Evolutionary conservation across 92 coral and sea anemone genomes (phyloP), one percentile per base, ranked within the genome.

Genomic region (Ricordea florida): DNA sequence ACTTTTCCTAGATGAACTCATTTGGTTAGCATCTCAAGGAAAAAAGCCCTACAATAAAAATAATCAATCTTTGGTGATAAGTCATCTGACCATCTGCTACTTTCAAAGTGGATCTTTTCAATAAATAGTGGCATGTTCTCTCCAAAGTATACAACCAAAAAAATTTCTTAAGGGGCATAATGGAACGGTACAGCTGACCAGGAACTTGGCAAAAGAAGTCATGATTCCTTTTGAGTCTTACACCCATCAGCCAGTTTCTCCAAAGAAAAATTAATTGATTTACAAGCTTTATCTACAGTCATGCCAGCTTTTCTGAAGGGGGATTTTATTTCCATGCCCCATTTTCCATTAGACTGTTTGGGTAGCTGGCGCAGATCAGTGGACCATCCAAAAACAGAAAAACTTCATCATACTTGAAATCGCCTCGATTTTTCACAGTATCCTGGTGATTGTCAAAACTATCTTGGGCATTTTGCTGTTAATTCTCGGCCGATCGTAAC

Each of bases 291-390:
- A 30, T 74, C 70, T 3, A 26, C 33, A 32, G 70, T 74, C 59
- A 42, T 74, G 28, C 71, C 81, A 1, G 58, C 43, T 74, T 74
- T 74, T 28, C 81, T 74, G 7, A 74, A 36, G 10, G 81, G 81
- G 42, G 35, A 59, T 59, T 74, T 74, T 6, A 40, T 62, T 31
- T 74, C 81, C 18, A 74, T 23, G 33, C 70, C 81, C 72, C 80
- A 74, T 26, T 44, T 32, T 42, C 46, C 35, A 17, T 49, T 38
- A 1, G 60, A 42, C 11, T 44, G 40, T 36, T 42, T 51, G 38
- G 29, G 79, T 26, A 71, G 26, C 15, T 55, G 46, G 52, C 65
- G 62, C 26, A 57, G 80, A 52, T 59, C 80, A 35, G 80, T 41
- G 28, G 53, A 24, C 48, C 80, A 73, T 59, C 70, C 80, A 59